phyloP scores from a whole-genome alignment of 2,113 vertebrate genomes.

The Camelus dromedarius region DNA sequence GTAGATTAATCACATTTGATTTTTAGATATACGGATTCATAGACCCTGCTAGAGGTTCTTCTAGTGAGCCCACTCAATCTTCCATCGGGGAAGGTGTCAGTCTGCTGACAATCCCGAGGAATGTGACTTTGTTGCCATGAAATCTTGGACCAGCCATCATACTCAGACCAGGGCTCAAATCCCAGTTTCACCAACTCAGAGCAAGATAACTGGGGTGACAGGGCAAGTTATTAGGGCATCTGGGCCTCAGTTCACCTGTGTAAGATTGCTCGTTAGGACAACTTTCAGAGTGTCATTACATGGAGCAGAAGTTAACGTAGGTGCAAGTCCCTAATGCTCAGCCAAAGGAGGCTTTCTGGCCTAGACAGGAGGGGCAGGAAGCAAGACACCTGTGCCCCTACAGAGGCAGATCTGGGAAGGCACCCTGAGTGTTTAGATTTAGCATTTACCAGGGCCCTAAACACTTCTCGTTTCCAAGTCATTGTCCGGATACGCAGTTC shows the following conservation, averaged over 20 bases:
- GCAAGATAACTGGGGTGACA: background rate
- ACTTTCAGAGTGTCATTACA: accelerated
- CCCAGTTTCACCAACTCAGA: background rate
- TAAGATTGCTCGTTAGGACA: accelerated
- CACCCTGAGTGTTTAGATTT: background rate
- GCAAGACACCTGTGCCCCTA: background rate
- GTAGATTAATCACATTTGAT: background rate
- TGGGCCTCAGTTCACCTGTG: background rate
- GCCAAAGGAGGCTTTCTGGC: background rate
- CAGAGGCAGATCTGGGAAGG: background rate
- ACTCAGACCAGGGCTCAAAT: background rate
- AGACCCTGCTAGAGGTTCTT: too few species aligned
- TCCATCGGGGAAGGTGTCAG: background rate
- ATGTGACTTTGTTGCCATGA: too few species aligned
- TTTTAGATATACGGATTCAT: background rate
- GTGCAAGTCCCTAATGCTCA: too few species aligned
- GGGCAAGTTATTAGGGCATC: background rate
- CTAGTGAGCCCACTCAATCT: background rate
- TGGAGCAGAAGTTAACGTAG: accelerated
- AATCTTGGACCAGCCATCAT: background rate
- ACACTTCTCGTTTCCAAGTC: background rate
- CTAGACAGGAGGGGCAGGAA: background rate
- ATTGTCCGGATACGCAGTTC: background rate
- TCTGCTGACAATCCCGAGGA: background rate
- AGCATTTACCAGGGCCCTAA: background rate